phyloP scores from a whole-genome alignment of 2,888 invertebrate species.

The Cheilosia pagana region DNA sequence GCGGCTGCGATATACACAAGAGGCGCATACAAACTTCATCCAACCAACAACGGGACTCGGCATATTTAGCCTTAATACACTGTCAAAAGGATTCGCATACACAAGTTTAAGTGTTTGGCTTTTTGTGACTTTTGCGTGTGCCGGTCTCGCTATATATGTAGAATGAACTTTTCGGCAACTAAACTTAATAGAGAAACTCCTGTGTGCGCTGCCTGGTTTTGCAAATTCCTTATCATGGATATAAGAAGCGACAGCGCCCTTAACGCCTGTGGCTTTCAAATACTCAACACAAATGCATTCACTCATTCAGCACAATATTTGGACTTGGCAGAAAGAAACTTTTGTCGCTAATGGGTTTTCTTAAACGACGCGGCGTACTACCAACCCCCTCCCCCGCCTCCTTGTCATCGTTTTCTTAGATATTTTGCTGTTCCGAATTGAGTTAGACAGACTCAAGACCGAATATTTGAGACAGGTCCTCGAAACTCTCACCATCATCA shows the following conservation, averaged over 20 bases:
- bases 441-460: conserved; percentile 28
- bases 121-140: conserved; percentile 13
- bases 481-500: conserved; percentile 8
- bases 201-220: not conserved
- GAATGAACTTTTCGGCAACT: not conserved
- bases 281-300: not conserved
- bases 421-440: conserved; percentile 4
- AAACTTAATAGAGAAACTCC: not conserved
- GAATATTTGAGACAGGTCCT: conserved; percentile 27
- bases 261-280: conserved; percentile 27
- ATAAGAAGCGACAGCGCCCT: conserved; percentile 9
- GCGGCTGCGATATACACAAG: not conserved
- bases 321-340: conserved; percentile 14
- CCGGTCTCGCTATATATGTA: not conserved
- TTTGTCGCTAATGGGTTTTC: conserved; percentile 34
- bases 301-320: conserved; percentile 26
- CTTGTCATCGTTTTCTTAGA: not conserved
- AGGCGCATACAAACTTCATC: conserved; percentile 1
- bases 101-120: conserved; percentile 30
- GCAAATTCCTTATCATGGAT: conserved; percentile 26
- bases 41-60: conserved; percentile 8
- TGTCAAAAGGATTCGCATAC: conserved; percentile 23
- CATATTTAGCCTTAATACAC: conserved; percentile 28
- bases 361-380: conserved; percentile 12
- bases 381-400: no score